Evolutionary conservation across 2,797 vertebrate genomes (phyloP).

Genomic region (Mionectes olivaceus): DNA sequence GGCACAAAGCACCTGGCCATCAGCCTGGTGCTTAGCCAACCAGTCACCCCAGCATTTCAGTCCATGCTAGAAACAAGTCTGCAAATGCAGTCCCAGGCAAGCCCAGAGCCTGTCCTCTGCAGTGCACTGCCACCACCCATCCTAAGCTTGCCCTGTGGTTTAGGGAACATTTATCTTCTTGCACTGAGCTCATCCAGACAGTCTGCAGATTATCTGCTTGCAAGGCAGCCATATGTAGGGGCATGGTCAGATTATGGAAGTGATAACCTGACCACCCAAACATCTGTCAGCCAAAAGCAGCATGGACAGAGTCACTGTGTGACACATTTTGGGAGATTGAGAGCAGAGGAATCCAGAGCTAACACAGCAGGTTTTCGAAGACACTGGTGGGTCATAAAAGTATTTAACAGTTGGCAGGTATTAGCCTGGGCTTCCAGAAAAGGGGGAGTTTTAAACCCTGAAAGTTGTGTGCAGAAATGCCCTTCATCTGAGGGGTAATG

Average conservation of each 20-base stretch:
- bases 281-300: not conserved
- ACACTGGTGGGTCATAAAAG: not conserved
- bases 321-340: not conserved
- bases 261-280: not conserved
- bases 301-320: accelerated
- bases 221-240: not conserved
- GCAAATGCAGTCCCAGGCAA: not conserved
- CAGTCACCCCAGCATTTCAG: not conserved
- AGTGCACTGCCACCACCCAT: not conserved
- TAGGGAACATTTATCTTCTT: not conserved
- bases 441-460: not conserved
- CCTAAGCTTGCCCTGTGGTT: not conserved
- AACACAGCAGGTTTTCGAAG: not conserved
- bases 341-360: not conserved
- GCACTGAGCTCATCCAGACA: not conserved
- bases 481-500: not conserved
- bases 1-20: not conserved
- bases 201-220: conserved; percentile 5
- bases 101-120: not conserved
- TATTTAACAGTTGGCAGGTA: not conserved
- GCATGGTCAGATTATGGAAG: not conserved
- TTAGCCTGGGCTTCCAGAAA: not conserved
- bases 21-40: not conserved
- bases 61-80: not conserved
- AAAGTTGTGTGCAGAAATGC: not conserved